Evolutionary conservation across 2,113 vertebrate species (phyloP), one percentile per base, ranked within the genome.

Genomic region (Sorex araneus): DNA sequence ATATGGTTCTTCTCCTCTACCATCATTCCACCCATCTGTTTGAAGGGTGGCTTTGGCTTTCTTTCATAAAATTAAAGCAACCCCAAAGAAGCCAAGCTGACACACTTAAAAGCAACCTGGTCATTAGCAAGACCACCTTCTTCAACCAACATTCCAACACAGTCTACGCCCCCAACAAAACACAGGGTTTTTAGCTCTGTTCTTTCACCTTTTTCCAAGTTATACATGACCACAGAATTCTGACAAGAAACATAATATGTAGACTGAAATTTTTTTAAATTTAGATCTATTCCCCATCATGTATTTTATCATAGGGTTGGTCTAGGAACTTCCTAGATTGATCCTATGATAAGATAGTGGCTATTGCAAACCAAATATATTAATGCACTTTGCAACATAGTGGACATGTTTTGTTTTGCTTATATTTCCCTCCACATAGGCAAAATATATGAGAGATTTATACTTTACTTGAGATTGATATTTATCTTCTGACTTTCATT

Each of bases 251-350:
- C 2, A 21, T 30, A 40, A 27, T 30, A 47, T 9, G 13, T 18
- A 45, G 74, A 40, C 76, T 76, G 32, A 63, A 27, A 43, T n/a
- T 78, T 91, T 67, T 40, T 63, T 2, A 60, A 28, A 47, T 76
- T 77, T 11, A 45, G 40, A 73, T 76, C 2, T 75, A 66, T 69
- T 84, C 66, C 78, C 74, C 70, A 30, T 57, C 45, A 75, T 18
- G 84, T 25, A 16, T 54, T 87, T 90, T 89, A 28, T 84, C 87
- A 92, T 23, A 73, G 27, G 21, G 66, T 6, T 84, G n/a, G 21
- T 40, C 25, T 87, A 74, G 70, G 36, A 71, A 27, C 28, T 88
- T 71, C 45, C 54, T 5, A 8, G 50, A 73, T 66, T 70, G 70
- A 90, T 54, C 9, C 54, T 89, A 19, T 27, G 28, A 84, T 43